Conservation (phyloP, 2,113 vertebrate genomes). For the Alosa alosa region DNA sequence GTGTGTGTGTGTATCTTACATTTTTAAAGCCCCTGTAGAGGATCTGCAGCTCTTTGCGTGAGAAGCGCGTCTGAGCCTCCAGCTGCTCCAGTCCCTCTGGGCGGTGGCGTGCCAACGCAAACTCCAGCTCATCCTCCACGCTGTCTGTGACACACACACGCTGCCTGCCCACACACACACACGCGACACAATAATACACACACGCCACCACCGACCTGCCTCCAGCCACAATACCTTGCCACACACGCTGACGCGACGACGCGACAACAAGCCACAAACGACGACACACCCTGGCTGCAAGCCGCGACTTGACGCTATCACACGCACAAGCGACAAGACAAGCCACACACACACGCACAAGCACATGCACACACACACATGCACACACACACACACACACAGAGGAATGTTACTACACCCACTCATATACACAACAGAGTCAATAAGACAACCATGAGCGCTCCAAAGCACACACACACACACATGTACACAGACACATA, state of each 20-base stretch:
- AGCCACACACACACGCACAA: no score
- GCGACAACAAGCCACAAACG: no score
- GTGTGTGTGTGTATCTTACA: conserved; percentile 70
- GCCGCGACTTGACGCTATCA: no score
- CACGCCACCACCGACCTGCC: no score
- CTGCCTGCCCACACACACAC: no score
- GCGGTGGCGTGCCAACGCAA: conserved; percentile 91
- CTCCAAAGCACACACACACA: background rate
- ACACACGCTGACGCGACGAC: no score
- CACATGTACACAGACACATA: background rate
- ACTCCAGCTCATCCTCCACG: conserved; percentile 97
- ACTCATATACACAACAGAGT: background rate
- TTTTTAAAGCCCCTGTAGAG: conserved; percentile 99
- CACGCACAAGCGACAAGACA: no score
- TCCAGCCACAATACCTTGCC: no score
- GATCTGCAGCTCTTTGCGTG: conserved; percentile 97
- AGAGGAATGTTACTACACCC: background rate
- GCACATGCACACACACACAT: background rate
- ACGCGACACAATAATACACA: no score
- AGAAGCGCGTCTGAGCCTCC: conserved; percentile 94
- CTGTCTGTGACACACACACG: conserved; percentile 82
- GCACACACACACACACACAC: background rate
- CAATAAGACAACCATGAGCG: no score
- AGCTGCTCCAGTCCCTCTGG: conserved; percentile 93
- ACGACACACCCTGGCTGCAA: no score